Evolutionary conservation across 2,888 invertebrate genomes (phyloP).

Genomic region (Hydrotaea diabolus): DNA sequence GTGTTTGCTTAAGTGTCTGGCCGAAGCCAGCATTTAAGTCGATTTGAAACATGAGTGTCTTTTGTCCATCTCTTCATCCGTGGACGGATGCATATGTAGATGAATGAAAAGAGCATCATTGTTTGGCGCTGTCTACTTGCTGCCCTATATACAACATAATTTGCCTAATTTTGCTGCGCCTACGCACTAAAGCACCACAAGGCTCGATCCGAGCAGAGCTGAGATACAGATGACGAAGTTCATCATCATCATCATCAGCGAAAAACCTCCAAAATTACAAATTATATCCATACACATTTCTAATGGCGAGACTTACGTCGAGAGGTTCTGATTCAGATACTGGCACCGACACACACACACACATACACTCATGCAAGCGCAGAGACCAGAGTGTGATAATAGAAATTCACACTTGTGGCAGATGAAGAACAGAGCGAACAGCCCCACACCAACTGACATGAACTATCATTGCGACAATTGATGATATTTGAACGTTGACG

Average conservation of each 20-base stretch:
- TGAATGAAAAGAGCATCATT: neutral
- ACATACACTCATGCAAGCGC: neutral
- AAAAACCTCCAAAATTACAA: constrained; percentile 5
- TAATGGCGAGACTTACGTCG: neutral
- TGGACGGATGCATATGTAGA: too few relatives aligned
- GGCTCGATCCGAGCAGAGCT: neutral
- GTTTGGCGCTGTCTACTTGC: neutral
- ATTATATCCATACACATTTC: neutral
- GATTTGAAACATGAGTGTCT: constrained; percentile 3
- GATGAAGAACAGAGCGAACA: neutral
- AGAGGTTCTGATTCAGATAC: neutral
- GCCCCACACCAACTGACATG: neutral
- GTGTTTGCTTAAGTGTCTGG: constrained; percentile 5
- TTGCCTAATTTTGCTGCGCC: neutral
- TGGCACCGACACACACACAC: neutral
- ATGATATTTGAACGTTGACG: constrained; percentile 60
- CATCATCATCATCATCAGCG: neutral
- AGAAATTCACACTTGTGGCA: constrained; percentile 25
- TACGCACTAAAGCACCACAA: neutral
- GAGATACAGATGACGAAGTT: neutral
- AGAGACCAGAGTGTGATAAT: constrained; percentile 10
- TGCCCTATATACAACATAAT: constrained; percentile 10
- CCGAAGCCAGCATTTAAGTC: constrained; percentile 46
- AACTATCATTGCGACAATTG: constrained; percentile 57
- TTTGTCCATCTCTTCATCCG: too few relatives aligned